These are phyloP conservation scores for Tupiocoris notatus DNA, from an alignment of 2,888 invertebrate genomes.

Conservation along the genomic window DNA sequence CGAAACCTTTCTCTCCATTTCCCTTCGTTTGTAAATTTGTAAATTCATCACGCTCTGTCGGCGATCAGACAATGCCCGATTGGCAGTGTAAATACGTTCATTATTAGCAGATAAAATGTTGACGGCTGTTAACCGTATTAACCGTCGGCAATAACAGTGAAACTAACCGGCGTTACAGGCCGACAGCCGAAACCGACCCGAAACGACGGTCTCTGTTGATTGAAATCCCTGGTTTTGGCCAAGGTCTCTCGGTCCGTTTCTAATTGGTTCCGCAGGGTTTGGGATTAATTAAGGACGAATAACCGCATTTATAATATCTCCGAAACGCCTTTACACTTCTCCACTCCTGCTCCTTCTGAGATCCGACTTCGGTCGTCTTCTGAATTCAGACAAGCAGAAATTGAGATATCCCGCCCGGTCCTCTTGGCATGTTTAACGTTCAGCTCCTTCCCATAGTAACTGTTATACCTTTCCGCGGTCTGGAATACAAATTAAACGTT, in stretches of 20 bases:
- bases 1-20: too few relatives aligned
- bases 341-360: background rate
- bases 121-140: too few relatives aligned
- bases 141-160: background rate
- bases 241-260: background rate
- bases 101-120: too few relatives aligned
- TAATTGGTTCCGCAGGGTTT: conserved; percentile 5
- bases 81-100: too few relatives aligned
- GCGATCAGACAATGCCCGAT: too few relatives aligned
- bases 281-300: conserved; percentile 10
- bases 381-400: conserved; percentile 35
- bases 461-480: conserved; percentile 17
- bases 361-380: background rate
- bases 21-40: too few relatives aligned
- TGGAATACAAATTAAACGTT: conserved; percentile 22
- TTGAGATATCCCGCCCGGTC: conserved; percentile 23
- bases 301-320: conserved; percentile 10
- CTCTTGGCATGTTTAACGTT: conserved; percentile 9
- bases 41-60: too few relatives aligned
- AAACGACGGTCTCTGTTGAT: background rate
- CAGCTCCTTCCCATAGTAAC: conserved; percentile 3
- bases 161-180: background rate
- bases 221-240: background rate
- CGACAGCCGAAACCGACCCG: background rate
- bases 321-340: background rate